Evolutionary conservation across 1,140 invertebrate species (phyloP).

Genomic region (Holotrichia oblita): DNA sequence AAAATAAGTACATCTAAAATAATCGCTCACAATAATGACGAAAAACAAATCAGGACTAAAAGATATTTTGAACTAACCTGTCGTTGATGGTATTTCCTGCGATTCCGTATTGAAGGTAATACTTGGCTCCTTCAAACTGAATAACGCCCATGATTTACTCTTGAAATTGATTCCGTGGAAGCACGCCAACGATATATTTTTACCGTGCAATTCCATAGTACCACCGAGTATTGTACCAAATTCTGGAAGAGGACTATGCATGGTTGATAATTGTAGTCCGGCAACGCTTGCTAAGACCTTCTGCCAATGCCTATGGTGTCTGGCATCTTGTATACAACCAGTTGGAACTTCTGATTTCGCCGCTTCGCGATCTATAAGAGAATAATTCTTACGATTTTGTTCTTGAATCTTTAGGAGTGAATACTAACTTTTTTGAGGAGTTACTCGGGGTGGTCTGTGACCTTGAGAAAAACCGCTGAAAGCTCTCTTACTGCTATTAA

Average conservation of each 20-base stretch:
- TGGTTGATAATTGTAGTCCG: conserved; percentile 78
- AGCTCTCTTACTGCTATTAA: conserved; percentile 91
- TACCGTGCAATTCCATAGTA: conserved; percentile 89
- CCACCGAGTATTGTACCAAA: conserved; percentile 89
- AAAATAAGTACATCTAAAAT: conserved; percentile 36
- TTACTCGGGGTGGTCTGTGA: conserved; percentile 51
- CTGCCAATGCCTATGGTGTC: conserved; percentile 94
- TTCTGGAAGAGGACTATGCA: conserved; percentile 71
- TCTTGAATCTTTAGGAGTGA: not conserved
- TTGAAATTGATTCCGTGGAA: conserved; percentile 98
- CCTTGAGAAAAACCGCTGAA: conserved; percentile 67
- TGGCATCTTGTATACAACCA: conserved; percentile 63
- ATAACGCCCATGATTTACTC: conserved; percentile 95
- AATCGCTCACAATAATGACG: too few relatives aligned
- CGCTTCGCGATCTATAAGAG: conserved; percentile 5
- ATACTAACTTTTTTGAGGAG: conserved; percentile 57
- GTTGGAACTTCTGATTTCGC: not conserved
- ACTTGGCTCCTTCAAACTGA: conserved; percentile 92
- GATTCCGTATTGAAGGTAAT: conserved; percentile 96
- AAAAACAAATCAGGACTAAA: too few relatives aligned
- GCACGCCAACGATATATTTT: conserved; percentile 93
- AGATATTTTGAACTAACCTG: conserved; percentile 66
- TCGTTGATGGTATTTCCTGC: conserved; percentile 79
- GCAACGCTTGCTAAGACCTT: conserved; percentile 77
- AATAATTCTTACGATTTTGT: not conserved